Evolutionary conservation across 2,888 invertebrate genomes (phyloP).

Genomic region (Vanessa cardui): DNA sequence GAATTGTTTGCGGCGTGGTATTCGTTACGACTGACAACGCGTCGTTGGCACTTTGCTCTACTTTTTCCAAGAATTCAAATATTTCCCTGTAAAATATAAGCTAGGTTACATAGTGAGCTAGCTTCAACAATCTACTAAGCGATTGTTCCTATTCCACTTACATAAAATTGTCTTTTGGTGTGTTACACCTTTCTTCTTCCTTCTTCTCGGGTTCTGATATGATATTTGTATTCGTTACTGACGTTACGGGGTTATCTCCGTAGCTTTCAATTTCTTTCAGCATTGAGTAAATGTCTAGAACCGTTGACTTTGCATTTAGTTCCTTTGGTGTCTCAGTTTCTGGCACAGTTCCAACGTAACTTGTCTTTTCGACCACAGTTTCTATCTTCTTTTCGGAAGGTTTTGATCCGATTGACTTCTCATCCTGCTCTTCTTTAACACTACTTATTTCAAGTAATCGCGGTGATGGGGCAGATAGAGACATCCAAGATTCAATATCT

Average conservation of each 20-base stretch:
- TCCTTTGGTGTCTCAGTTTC: slow-evolving; percentile 54
- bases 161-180: slow-evolving; percentile 74
- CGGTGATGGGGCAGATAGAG: slow-evolving; percentile 69
- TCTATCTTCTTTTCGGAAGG: slow-evolving; percentile 20
- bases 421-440: slow-evolving; percentile 36
- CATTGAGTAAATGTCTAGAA: slow-evolving; percentile 79
- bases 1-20: slow-evolving; percentile 66
- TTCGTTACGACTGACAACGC: slow-evolving; percentile 72
- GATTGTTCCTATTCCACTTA: slow-evolving; percentile 48
- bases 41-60: slow-evolving; percentile 82
- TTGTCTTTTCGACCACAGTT: slow-evolving; percentile 25
- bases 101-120: no score
- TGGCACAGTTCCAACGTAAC: slow-evolving; percentile 39
- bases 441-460: slow-evolving; percentile 55
- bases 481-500: slow-evolving; percentile 80
- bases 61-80: slow-evolving; percentile 85
- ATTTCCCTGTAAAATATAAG: slow-evolving; percentile 79
- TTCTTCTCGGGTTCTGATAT: slow-evolving; percentile 50
- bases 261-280: slow-evolving; percentile 78
- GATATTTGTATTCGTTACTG: slow-evolving; percentile 48
- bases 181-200: slow-evolving; percentile 53
- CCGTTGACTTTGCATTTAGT: slow-evolving; percentile 65
- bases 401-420: slow-evolving; percentile 31
- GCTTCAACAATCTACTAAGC: slow-evolving; percentile 30
- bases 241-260: slow-evolving; percentile 68